phyloP scores from a whole-genome alignment of 1,140 invertebrate species.

The Coptotermes formosanus region DNA sequence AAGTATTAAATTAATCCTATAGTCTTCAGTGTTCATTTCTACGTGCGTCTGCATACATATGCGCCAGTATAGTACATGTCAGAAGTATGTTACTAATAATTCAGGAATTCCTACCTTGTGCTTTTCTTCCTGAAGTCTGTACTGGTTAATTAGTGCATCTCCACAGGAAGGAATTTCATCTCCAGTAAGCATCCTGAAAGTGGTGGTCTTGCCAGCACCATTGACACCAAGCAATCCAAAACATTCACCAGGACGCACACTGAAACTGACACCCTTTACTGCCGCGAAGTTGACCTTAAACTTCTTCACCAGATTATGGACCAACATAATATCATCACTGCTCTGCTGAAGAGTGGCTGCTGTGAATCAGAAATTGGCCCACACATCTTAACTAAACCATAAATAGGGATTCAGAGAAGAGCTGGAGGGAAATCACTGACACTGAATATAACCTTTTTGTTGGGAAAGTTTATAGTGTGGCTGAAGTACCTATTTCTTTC shows the following conservation, averaged over 20 bases:
- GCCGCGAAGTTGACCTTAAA: conserved; percentile 46
- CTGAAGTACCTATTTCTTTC: too few relatives aligned
- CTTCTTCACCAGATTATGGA: conserved; percentile 42
- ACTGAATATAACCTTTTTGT: too few relatives aligned
- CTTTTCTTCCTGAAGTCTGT: background rate
- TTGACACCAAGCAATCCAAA: conserved; percentile 89
- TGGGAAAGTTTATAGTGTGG: too few relatives aligned
- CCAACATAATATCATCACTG: conserved; percentile 21
- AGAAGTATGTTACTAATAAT: background rate
- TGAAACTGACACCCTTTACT: conserved; percentile 50
- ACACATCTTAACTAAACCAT: too few relatives aligned
- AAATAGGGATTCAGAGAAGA: too few relatives aligned
- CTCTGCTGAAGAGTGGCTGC: background rate
- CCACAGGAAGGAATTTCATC: conserved; percentile 64
- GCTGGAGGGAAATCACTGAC: too few relatives aligned
- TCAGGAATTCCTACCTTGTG: conserved; percentile 3
- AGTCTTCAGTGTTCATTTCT: background rate
- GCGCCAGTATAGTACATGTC: background rate
- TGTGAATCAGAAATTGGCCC: background rate
- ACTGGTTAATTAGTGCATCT: conserved; percentile 43
- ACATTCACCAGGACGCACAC: conserved; percentile 63
- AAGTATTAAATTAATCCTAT: too few relatives aligned
- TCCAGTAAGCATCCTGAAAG: conserved; percentile 88
- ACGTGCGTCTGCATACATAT: background rate
- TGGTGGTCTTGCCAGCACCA: conserved; percentile 81